A percentile compares a stretch with the other conserved stretches of the same genome.
Evolutionary conservation across 2,113 vertebrate genomes (phyloP).

Genomic region (Alouatta palliata): DNA sequence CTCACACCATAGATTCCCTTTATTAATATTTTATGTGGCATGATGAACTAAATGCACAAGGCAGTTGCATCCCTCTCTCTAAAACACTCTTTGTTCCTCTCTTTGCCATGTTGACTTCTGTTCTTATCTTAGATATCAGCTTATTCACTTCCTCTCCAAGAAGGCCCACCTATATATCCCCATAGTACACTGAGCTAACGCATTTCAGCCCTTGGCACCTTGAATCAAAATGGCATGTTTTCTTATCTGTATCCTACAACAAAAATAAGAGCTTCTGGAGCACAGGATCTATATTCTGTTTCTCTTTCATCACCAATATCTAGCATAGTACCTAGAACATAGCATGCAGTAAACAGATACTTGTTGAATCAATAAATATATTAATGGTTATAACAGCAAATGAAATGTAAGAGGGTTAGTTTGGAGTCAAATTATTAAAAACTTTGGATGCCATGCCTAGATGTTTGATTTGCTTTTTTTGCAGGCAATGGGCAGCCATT

Average conservation of each 20-base stretch:
- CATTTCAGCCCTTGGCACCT: background rate
- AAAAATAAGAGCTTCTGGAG: background rate
- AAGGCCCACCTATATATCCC: background rate
- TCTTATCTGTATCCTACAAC: background rate
- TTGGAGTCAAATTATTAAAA: background rate
- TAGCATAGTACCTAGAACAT: background rate
- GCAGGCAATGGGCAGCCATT: background rate
- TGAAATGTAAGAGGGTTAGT: background rate
- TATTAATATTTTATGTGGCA: constrained; percentile 15
- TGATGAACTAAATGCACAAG: background rate
- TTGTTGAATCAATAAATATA: background rate
- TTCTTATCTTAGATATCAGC: background rate
- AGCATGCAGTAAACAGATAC: background rate
- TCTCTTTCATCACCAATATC: background rate
- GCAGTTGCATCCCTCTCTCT: background rate
- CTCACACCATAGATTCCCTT: background rate
- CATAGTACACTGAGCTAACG: background rate
- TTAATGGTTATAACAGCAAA: background rate
- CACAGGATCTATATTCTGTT: background rate
- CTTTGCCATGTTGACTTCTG: background rate
- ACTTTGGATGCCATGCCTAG: background rate
- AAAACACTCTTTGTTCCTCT: background rate
- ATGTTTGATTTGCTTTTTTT: background rate
- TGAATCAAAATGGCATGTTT: background rate
- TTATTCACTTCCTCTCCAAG: background rate